Percentiles rank a stretch among this genome's conserved stretches.
Evolutionary conservation across 2,113 vertebrate genomes (phyloP).

Genomic region (Platysteira castanea): DNA sequence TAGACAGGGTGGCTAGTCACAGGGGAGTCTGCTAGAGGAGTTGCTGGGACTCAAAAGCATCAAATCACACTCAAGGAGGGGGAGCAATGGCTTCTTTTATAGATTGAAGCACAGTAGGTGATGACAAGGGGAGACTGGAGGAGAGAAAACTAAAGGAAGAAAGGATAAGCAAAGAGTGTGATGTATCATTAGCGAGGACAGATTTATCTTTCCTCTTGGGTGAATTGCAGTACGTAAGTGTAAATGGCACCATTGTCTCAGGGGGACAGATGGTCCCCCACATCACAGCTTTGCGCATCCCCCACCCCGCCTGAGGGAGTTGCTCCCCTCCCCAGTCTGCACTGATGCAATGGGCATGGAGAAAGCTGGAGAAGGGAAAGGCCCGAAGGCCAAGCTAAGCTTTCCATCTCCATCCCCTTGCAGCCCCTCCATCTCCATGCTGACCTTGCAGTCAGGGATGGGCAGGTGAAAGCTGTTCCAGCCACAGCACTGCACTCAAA

Average conservation of each 20-base stretch:
- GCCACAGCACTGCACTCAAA: background rate
- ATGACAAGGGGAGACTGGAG: background rate
- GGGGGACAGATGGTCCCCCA: slow-evolving; percentile 3
- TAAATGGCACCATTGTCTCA: background rate
- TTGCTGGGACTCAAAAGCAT: background rate
- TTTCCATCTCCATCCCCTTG: background rate
- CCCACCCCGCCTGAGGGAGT: background rate
- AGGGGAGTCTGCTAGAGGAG: background rate
- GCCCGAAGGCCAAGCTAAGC: background rate
- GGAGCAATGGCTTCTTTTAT: background rate
- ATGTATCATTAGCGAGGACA: background rate
- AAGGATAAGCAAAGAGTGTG: background rate
- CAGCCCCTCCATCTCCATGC: too few species aligned
- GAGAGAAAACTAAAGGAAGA: slow-evolving; percentile 4
- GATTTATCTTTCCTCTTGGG: background rate
- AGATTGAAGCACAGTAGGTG: background rate
- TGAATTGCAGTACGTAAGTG: background rate
- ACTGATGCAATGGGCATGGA: background rate
- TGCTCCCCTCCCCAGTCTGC: background rate
- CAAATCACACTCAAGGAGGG: background rate
- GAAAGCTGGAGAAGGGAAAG: background rate
- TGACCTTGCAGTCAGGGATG: background rate
- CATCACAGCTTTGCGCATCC: background rate
- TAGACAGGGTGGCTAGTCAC: slow-evolving; percentile 2
- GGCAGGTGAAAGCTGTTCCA: background rate